Evolutionary conservation across 2,888 invertebrate species (phyloP).

Genomic region (Parochlus steinenii): DNA sequence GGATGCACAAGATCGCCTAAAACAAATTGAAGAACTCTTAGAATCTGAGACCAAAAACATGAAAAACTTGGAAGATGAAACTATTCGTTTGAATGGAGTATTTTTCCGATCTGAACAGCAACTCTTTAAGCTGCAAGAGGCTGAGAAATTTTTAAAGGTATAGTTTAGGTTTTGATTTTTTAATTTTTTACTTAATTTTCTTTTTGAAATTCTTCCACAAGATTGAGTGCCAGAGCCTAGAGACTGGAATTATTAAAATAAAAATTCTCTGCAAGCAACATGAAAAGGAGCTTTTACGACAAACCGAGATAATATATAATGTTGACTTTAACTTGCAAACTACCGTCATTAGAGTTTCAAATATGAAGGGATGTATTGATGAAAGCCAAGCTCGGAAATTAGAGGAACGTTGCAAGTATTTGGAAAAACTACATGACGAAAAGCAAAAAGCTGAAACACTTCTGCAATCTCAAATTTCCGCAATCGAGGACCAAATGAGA

Average conservation of each 20-base stretch:
- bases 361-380: constrained; percentile 23
- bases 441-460: constrained; percentile 28
- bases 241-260: constrained; percentile 18
- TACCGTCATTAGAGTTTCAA: constrained; percentile 27
- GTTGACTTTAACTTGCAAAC: constrained; percentile 32
- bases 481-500: constrained; percentile 40
- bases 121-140: constrained; percentile 20
- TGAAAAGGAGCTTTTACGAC: constrained; percentile 33
- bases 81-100: constrained; percentile 21
- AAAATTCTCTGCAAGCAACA: constrained; percentile 18
- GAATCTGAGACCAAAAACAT: constrained; percentile 22
- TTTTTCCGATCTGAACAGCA: constrained; percentile 25
- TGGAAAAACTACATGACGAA: constrained; percentile 31
- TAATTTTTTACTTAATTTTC: too few relatives aligned
- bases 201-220: constrained; percentile 12
- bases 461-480: constrained; percentile 34
- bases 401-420: constrained; percentile 29
- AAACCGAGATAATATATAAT: constrained; percentile 42
- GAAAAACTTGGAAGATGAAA: constrained; percentile 21
- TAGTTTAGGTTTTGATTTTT: too few relatives aligned
- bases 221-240: constrained; percentile 20
- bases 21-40: constrained; percentile 26
- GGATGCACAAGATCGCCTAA: constrained; percentile 24
- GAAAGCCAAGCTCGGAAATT: constrained; percentile 23
- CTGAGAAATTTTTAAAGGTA: constrained; percentile 20